A percentile compares a stretch with the other conserved stretches of the same genome.
phyloP scores from a whole-genome alignment of 2,113 vertebrate species.

The Peromyscus polionotus region DNA sequence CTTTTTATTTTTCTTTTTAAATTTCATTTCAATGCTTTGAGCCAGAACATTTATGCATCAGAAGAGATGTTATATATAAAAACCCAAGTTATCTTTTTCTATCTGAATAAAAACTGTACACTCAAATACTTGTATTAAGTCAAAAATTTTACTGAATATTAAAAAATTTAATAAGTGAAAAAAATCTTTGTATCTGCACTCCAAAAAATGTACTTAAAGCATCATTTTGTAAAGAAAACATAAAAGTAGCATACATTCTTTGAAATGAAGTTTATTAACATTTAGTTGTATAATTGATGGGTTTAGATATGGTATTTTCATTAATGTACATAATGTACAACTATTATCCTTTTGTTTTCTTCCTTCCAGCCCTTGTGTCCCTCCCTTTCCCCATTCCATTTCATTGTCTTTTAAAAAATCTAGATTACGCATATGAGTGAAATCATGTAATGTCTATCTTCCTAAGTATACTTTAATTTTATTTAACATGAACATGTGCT shows the following conservation, averaged over 20 bases:
- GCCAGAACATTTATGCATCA: not conserved
- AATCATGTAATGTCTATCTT: not conserved
- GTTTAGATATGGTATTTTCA: not conserved
- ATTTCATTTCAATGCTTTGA: conserved; percentile 5
- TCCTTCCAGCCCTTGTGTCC: not conserved
- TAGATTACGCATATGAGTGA: not conserved
- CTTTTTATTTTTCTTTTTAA: conserved; percentile 23
- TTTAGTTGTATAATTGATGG: not conserved
- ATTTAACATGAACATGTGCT: not conserved
- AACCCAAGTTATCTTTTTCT: not conserved
- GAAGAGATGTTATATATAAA: not conserved
- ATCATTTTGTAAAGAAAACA: not conserved
- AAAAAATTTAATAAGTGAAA: not conserved
- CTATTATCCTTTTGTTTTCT: not conserved
- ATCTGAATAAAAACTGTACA: conserved; percentile 25
- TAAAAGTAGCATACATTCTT: not conserved
- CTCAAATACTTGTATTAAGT: not conserved
- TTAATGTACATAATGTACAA: not conserved
- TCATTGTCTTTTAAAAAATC: not conserved
- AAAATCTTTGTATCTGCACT: not conserved
- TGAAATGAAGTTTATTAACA: not conserved
- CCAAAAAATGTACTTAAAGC: not conserved
- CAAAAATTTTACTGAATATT: not conserved
- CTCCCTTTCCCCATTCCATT: not conserved
- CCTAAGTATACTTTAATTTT: not conserved